Evolutionary conservation across 2,113 vertebrate genomes (phyloP).

Genomic region (Rhea pennata): DNA sequence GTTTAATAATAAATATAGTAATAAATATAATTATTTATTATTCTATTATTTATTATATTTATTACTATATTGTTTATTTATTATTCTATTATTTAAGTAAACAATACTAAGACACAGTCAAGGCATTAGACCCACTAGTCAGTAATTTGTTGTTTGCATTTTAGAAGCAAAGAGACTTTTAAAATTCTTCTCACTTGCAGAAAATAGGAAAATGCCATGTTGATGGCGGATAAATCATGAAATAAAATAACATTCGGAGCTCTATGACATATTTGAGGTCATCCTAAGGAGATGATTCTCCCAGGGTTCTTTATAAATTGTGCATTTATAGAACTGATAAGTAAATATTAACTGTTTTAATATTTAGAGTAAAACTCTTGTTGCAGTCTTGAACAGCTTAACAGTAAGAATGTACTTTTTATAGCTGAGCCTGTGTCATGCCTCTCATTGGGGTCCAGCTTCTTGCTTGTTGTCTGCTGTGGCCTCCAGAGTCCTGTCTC

Average conservation of each 20-base stretch:
- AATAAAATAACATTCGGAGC: neutral
- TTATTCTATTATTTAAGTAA: neutral
- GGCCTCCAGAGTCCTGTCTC: neutral
- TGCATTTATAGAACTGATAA: neutral
- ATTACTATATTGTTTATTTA: too few relatives aligned
- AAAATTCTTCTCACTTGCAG: neutral
- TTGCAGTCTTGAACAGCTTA: neutral
- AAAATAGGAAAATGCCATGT: conserved; percentile 3
- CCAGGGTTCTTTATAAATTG: neutral
- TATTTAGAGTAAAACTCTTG: neutral
- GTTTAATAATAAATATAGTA: too few relatives aligned
- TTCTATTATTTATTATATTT: too few relatives aligned
- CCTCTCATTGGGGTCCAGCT: neutral
- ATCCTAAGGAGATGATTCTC: neutral
- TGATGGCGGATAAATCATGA: neutral
- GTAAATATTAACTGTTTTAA: neutral
- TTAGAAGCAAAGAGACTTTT: neutral
- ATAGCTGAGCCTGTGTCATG: neutral
- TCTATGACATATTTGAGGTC: neutral
- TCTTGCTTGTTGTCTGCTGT: neutral
- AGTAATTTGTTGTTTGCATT: neutral
- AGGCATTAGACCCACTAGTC: neutral
- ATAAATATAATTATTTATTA: too few relatives aligned
- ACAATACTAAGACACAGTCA: neutral
- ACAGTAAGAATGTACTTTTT: neutral